Base-by-base conservation (phyloP, 2,888 invertebrate genomes). In the Scrobipalpa atriplicella region DNA sequence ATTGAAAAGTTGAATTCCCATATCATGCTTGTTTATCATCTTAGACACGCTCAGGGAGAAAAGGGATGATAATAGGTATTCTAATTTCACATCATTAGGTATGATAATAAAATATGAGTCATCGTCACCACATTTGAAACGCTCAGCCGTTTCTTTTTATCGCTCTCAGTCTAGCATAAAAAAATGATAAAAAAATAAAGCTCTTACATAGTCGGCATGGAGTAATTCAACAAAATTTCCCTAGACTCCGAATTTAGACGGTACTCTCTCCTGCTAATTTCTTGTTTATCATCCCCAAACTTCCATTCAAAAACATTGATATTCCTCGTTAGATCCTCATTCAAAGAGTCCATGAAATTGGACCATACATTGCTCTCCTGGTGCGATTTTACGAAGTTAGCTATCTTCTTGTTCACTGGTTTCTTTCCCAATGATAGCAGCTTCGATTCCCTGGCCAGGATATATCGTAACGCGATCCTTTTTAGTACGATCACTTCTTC, bases 301-400 rank as follows among this genome's bases (percentile, higher is more conserved):
- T 68, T 83, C 78, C 81, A 83, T 56, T 85, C 81, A 62, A 80
- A 84, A 9, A 90, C 75, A 68, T 90, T 88, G 0, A 90, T 73
- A 65, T 87, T 90, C 29, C 84, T 84, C 0, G 89, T 89, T 67
- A 91, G 70, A 76, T 91, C 90, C 66, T 90, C 90, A 66, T 83
- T 85, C 5, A 90, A 70, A 1, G 86, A 78, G 51, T 90, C 89
- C 68, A 83, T 70, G 69, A 89, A 87, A 51, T 76, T 80, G 0
- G 80, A 74, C 87, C 86, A 87, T 16, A 83, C 76, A 52, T 78
- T 81, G 47, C 72, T 81, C 3, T 86, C 83, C 65, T 87, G 81
- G 9, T 75, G 68, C 0, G 60, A 80, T 16, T 77, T 80, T 0
- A 90, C 78, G 65, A 85, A 84, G 63, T 87, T 84, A 0, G 90